Percentiles rank a stretch among this genome's conserved stretches.
Conservation (phyloP, 2,888 invertebrate species). For the Zeuzera pyrina region DNA sequence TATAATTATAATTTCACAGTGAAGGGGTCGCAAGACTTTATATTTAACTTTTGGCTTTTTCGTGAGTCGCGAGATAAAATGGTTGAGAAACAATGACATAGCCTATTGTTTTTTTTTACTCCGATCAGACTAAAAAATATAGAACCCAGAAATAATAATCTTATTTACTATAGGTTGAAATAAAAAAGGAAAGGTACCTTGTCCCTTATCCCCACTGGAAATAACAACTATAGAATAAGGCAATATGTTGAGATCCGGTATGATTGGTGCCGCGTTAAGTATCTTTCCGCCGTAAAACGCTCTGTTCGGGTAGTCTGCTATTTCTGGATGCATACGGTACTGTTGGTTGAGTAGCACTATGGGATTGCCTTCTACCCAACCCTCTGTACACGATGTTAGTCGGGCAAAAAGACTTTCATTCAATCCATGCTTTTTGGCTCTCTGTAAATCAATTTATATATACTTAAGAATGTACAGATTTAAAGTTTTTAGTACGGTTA, state of each 20-base stretch:
- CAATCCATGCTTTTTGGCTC: conserved; percentile 79
- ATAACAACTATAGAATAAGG: conserved; percentile 45
- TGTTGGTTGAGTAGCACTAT: conserved; percentile 77
- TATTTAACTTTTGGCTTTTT: too few species aligned
- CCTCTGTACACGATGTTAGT: conserved; percentile 73
- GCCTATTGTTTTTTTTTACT: too few species aligned
- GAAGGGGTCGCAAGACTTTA: too few species aligned
- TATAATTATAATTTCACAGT: too few species aligned
- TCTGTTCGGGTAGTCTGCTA: conserved; percentile 84
- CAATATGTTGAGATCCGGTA: conserved; percentile 29
- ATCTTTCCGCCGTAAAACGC: conserved; percentile 78
- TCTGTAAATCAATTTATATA: conserved; percentile 45
- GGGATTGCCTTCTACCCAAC: conserved; percentile 40
- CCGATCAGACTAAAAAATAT: too few species aligned
- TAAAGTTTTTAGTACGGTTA: too few species aligned
- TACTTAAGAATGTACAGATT: not conserved
- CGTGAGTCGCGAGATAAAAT: too few species aligned
- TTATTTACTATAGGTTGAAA: too few species aligned
- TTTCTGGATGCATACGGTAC: conserved; percentile 90
- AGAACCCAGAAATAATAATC: too few species aligned
- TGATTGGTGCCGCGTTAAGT: conserved; percentile 25
- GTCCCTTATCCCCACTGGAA: conserved; percentile 47
- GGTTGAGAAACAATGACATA: too few species aligned
- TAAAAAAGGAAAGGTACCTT: too few species aligned
- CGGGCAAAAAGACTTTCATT: conserved; percentile 86